These are phyloP conservation scores for Acanthornis magna DNA, from an alignment of 2,797 vertebrate species.

Conservation along the genomic window DNA sequence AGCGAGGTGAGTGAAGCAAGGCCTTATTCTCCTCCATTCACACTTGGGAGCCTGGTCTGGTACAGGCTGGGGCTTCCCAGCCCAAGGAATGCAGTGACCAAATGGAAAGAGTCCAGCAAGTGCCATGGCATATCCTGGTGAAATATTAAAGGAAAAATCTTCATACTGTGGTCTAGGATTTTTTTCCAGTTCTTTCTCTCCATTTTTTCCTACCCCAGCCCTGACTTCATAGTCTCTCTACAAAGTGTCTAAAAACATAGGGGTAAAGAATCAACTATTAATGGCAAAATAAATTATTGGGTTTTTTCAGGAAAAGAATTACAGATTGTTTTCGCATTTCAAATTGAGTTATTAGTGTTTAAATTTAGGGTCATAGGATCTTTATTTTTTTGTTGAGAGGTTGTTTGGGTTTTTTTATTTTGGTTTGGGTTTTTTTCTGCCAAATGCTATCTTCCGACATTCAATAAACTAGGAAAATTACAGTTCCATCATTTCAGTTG, in stretches of 20 bases:
- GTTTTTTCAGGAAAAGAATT: not conserved
- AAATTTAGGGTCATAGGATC: not conserved
- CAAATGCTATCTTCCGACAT: not conserved
- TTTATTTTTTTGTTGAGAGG: not conserved
- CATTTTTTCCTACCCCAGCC: accelerated
- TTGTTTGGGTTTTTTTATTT: not conserved
- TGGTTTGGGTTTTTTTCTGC: not conserved
- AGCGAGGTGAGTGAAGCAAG: not conserved
- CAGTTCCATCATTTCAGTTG: not conserved
- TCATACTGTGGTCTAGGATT: not conserved
- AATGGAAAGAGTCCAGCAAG: not conserved
- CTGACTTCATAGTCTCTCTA: not conserved
- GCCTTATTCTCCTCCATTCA: not conserved
- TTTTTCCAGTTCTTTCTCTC: not conserved
- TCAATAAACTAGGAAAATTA: not conserved
- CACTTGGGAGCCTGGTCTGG: not conserved
- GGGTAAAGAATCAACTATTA: not conserved
- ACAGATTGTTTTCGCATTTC: not conserved
- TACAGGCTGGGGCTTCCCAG: not conserved
- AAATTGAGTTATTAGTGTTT: not conserved
- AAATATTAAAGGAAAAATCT: not conserved
- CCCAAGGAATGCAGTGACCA: not conserved
- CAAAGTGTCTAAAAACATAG: not conserved
- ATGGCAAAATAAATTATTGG: not conserved
- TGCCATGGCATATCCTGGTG: too few species aligned